Percentiles rank a stretch among this genome's conserved stretches.
These are phyloP conservation scores for Candidula unifasciata DNA, from an alignment of 2,888 invertebrate species.

Conservation along the genomic window DNA sequence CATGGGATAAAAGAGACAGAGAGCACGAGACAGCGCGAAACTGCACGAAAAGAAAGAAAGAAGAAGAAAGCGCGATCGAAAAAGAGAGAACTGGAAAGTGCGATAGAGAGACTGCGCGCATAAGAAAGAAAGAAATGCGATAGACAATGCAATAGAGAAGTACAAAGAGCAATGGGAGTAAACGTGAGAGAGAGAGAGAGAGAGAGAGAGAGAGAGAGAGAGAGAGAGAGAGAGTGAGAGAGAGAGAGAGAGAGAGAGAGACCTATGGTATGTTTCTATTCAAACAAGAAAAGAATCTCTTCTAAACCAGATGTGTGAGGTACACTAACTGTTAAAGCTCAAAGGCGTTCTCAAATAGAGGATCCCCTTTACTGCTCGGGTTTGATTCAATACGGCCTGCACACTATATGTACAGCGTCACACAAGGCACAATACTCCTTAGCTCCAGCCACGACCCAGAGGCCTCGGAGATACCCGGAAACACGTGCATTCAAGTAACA, in stretches of 20 bases:
- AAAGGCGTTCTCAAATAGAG: too few species aligned
- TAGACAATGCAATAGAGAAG: neutral
- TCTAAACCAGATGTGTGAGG: too few species aligned
- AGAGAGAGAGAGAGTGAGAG: slow-evolving; percentile 9
- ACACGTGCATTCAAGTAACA: too few species aligned
- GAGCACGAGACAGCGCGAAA: neutral
- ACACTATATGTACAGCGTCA: too few species aligned
- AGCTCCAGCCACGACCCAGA: too few species aligned
- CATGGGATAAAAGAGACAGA: neutral
- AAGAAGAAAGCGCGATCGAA: neutral
- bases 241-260: neutral
- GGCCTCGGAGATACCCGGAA: too few species aligned
- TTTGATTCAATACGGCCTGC: too few species aligned
- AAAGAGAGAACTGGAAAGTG: neutral
- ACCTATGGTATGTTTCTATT: too few species aligned
- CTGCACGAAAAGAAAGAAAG: neutral
- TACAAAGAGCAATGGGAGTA: neutral
- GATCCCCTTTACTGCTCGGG: too few species aligned
- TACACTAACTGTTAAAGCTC: too few species aligned
- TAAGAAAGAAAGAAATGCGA: neutral
- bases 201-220: slow-evolving; percentile 12
- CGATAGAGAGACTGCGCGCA: neutral
- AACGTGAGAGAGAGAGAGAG: neutral
- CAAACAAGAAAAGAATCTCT: too few species aligned
- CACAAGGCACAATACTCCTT: too few species aligned